Evolutionary conservation across 2,888 invertebrate genomes (phyloP), one percentile per base, ranked within the genome.

Genomic region (Leucoma salicis): DNA sequence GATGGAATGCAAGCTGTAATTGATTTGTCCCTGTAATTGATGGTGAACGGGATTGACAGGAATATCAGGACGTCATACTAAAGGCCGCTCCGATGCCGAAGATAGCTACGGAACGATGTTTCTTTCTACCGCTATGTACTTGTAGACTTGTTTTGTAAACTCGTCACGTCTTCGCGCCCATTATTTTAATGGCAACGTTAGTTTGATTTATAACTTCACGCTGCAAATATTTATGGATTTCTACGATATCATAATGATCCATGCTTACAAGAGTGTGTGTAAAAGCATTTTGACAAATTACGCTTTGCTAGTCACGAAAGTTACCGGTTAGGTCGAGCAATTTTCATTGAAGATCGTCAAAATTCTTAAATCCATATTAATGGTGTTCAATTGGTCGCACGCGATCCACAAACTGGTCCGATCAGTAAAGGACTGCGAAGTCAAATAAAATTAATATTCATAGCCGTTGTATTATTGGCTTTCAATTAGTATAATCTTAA

Each of bases 401-500:
- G 82, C 81, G 80, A 83, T 63, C 59, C 42, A 49, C 52, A 52
- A 64, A 62, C 73, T 58, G 68, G 71, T 70, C 70, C 59, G 38
- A 39, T 37, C 66, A 61, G 61, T 71, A 73, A 74, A 73, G 74
- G 68, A 67, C 70, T 65, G 60, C 72, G 70, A 80, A 85, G 70
- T 72, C 80, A 86, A 87, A 89, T 87, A 85, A 86, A 85, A 87
- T 89, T 86, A 86, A 84, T 86, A 89, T 87, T 89, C 89, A 89
- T 89, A 87, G 88, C 82, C 74, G 85, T 85, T 86, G 85, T 89
- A 89, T 89, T 89, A 89, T 88, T 89, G 89, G 86, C 88, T 87
- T 89, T 89, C 89, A 89, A 89, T 89, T 89, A 89, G 89, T 85
- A 80, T 89, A 87, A 89, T 89, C 89, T 86, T 88, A 87, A 89